Percentiles rank a stretch among this genome's conserved stretches.
Conservation (phyloP, 2,797 vertebrate genomes). For the Sardinella longiceps region DNA sequence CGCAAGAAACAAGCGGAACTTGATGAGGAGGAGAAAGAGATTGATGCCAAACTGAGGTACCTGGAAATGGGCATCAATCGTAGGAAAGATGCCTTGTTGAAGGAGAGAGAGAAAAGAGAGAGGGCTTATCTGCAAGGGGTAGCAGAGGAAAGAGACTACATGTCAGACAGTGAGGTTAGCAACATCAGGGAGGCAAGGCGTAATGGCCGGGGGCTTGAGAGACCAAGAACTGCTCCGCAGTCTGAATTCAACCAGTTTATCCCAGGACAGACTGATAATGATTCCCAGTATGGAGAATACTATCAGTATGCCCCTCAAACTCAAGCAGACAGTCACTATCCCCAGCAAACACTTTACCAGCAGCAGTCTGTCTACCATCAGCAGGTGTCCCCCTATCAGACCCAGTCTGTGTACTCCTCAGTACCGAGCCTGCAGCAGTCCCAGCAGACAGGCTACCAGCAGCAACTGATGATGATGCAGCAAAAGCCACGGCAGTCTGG, state of each 20-base stretch:
- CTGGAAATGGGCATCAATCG: conserved; percentile 99
- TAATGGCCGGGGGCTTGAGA: conserved; percentile 86
- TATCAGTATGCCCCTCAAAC: conserved; percentile 94
- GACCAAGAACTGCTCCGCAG: conserved; percentile 94
- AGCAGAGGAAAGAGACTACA: conserved; percentile 98
- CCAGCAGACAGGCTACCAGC: conserved; percentile 87
- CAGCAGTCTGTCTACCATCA: conserved; percentile 92
- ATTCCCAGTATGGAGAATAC: conserved; percentile 91
- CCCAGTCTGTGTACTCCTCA: conserved; percentile 82
- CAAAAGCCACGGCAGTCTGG: conserved; percentile 88
- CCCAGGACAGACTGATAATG: conserved; percentile 92
- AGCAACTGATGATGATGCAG: conserved; percentile 90
- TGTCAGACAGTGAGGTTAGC: conserved; percentile 99
- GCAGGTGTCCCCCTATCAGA: conserved; percentile 91
- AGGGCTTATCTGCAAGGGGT: conserved; percentile 98
- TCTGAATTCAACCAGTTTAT: conserved; percentile 95
- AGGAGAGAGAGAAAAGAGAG: conserved; percentile 97
- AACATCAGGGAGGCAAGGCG: conserved; percentile 88
- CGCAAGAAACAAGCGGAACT: conserved; percentile 98
- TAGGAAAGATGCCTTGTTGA: conserved; percentile 94
- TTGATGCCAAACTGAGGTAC: conserved; percentile 96
- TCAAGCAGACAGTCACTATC: conserved; percentile 89
- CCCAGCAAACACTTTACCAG: conserved; percentile 90
- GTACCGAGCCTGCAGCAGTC: conserved; percentile 85
- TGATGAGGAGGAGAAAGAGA: conserved; percentile 99